phyloP scores from a whole-genome alignment of 1,140 invertebrate genomes.

The Drosophila albomicans region DNA sequence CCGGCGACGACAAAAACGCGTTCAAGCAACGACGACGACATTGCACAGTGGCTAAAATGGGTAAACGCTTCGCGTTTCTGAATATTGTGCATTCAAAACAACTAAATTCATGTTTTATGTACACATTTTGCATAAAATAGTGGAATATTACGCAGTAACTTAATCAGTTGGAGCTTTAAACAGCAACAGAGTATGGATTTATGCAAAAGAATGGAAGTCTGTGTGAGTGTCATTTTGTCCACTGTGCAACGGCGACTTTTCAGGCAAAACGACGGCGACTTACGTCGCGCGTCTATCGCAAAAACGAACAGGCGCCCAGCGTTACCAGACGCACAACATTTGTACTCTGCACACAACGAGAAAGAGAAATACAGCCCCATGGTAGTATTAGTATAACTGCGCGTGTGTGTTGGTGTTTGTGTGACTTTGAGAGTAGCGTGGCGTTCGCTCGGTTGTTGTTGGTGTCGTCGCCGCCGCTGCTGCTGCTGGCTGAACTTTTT shows the following conservation, averaged over 20 bases:
- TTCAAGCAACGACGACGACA: constrained; percentile 46
- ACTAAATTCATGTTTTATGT: neutral
- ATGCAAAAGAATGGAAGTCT: neutral
- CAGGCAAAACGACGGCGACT: constrained; percentile 77
- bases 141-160: constrained; percentile 1
- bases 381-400: neutral
- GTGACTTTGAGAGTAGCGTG: constrained; percentile 9
- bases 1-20: constrained; percentile 79
- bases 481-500: constrained; percentile 29
- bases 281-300: constrained; percentile 85
- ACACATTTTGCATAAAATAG: constrained; percentile 6
- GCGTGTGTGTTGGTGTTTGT: neutral
- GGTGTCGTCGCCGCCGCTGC: neutral
- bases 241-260: constrained; percentile 68
- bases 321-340: constrained; percentile 26
- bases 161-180: neutral
- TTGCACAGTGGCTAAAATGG: constrained; percentile 33
- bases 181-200: constrained; percentile 2
- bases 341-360: constrained; percentile 19
- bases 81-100: neutral
- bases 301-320: constrained; percentile 81
- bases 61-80: neutral
- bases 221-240: constrained; percentile 25
- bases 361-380: constrained; percentile 10
- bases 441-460: constrained; percentile 14